A percentile compares a stretch with the other conserved stretches of the same genome.
These are phyloP conservation scores for Scylla paramamosain DNA, from an alignment of 1,140 invertebrate species.

Conservation along the genomic window DNA sequence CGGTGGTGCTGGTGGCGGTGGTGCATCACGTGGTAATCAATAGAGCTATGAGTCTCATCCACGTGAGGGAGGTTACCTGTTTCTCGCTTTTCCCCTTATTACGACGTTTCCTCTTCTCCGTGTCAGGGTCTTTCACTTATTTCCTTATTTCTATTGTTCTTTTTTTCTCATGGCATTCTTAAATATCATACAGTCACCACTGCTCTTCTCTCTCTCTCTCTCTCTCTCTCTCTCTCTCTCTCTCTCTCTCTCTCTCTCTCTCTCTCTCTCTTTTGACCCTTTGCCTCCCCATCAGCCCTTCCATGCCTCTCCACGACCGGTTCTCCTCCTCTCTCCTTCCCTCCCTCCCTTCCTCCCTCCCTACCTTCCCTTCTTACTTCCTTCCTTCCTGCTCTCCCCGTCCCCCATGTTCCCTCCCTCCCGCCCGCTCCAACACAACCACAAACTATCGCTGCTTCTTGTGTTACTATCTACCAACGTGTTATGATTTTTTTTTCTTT, in stretches of 20 bases:
- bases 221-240: too few relatives aligned
- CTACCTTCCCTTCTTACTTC: not conserved
- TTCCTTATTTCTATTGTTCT: not conserved
- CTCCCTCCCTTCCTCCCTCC: not conserved
- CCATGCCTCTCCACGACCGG: not conserved
- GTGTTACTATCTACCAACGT: not conserved
- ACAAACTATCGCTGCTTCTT: not conserved
- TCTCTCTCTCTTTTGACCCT: conserved; percentile 1
- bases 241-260: not conserved
- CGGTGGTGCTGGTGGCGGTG: not conserved
- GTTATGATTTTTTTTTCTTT: not conserved
- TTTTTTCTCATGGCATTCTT: not conserved
- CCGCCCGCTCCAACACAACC: not conserved
- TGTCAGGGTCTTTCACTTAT: not conserved
- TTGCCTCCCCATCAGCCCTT: not conserved
- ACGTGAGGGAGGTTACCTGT: conserved; percentile 55
- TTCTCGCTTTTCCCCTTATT: conserved; percentile 41
- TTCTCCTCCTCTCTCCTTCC: not conserved
- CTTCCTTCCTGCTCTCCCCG: not conserved
- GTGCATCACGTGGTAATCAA: conserved; percentile 52
- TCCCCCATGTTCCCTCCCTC: not conserved
- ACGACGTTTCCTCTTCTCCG: not conserved
- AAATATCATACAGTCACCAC: too few relatives aligned
- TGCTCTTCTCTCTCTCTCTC: not conserved
- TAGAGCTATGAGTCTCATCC: conserved; percentile 38